Base-by-base conservation (phyloP, 2,888 invertebrate genomes). In the Rhagonycha lutea region DNA sequence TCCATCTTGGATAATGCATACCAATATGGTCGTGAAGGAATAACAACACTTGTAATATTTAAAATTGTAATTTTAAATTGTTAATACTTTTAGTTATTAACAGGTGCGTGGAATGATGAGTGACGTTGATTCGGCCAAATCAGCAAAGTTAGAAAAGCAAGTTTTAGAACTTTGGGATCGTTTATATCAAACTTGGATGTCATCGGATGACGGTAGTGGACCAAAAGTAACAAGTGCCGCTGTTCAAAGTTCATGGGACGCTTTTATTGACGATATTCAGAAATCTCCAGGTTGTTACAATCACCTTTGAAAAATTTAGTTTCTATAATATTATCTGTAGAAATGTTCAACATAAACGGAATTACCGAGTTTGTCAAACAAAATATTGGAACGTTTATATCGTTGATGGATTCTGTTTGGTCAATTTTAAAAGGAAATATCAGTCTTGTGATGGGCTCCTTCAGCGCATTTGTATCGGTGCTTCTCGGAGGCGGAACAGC, bases 1-100 rank as follows among this genome's bases (percentile, higher is more conserved):
- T 95, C 96, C 14, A 93, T 97, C 79, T 91, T 98, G 11, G 96
- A 97, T 82, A 97, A 98, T 88, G 97, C 97, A 0, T 98, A 98
- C 86, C 92, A 94, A 26, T 97, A 98, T 86, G 98, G 98, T 1
- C 91, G 98, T 80, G 94, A 96, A 85, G 97, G 96, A 83, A 95
- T 98, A 82, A 95, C 96, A 18, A 94, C 95, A 81, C 93, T 94
- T 86, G 96, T 97, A 85, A 47, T 47, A 8, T 7, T 47, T n/a
- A 47, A 47, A 47, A n/a, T 47, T 7, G n/a, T n/a, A 47, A n/a
- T 4, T n/a, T 47, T n/a, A 47, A 47, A n/a, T 47, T 47, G 2
- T n/a, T 47, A 47, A 47, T 47, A 2, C n/a, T n/a, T 1, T 47
- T n/a, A 47, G 7, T n/a, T 47, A 47, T 47, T 47, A 7, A 47